Evolutionary conservation across 2,888 invertebrate genomes (phyloP).

Genomic region (Hirtodrosophila cameraria): DNA sequence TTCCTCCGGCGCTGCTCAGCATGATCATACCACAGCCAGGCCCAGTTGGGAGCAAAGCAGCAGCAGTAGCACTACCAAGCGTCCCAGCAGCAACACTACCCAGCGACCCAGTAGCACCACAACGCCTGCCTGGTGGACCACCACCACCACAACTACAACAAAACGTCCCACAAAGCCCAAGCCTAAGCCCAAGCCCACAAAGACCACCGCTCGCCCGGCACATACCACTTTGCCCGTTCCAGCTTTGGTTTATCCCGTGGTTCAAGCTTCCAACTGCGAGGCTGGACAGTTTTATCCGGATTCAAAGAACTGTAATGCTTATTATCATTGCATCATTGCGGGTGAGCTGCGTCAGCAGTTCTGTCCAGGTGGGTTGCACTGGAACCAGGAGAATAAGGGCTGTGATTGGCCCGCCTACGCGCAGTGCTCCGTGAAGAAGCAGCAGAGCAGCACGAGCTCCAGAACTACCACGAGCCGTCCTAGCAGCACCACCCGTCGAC

Average conservation of each 20-base stretch:
- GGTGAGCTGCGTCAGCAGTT: conserved; percentile 89
- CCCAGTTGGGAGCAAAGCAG: conserved; percentile 71
- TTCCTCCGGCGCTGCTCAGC: conserved; percentile 51
- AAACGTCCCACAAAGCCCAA: conserved; percentile 69
- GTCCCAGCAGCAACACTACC: conserved; percentile 48
- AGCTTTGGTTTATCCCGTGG: conserved; percentile 84
- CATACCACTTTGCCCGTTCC: conserved; percentile 84
- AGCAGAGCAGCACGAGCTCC: conserved; percentile 6
- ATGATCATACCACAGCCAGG: conserved; percentile 80
- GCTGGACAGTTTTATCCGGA: conserved; percentile 87
- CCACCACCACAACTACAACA: conserved; percentile 61
- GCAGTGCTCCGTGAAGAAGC: conserved; percentile 85
- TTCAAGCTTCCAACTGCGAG: conserved; percentile 82
- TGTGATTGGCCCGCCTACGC: conserved; percentile 93
- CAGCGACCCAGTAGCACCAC: conserved; percentile 33
- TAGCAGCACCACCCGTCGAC: conserved; percentile 41
- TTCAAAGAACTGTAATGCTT: conserved; percentile 89
- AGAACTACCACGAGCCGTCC: neutral
- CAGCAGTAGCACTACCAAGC: conserved; percentile 62
- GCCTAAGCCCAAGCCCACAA: conserved; percentile 56
- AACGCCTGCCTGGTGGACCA: conserved; percentile 84
- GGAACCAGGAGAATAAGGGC: conserved; percentile 88
- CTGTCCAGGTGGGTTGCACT: conserved; percentile 92
- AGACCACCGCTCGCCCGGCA: conserved; percentile 59
- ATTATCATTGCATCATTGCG: conserved; percentile 89